phyloP scores from a whole-genome alignment of 2,113 vertebrate genomes.

The Gavia stellata region DNA sequence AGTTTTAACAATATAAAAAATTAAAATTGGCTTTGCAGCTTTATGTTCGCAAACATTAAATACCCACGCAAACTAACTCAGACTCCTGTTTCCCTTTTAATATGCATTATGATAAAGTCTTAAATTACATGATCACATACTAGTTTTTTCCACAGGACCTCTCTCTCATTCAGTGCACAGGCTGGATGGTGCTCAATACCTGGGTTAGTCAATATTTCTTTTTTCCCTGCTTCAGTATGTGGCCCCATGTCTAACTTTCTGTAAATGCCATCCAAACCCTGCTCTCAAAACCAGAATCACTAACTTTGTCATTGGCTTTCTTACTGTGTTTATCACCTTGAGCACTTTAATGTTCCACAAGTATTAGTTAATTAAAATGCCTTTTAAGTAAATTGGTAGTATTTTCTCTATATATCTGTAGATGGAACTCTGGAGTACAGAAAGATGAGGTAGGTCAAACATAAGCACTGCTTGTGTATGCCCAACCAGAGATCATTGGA shows the following conservation, averaged over 20 bases:
- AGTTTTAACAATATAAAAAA: not conserved
- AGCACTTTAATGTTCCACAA: not conserved
- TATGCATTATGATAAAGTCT: slow-evolving; percentile 2
- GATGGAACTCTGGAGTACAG: not conserved
- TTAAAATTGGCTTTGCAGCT: not conserved
- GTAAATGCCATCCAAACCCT: slow-evolving; percentile 9
- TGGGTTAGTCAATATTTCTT: slow-evolving; percentile 63
- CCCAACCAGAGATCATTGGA: not conserved
- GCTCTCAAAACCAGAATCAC: not conserved
- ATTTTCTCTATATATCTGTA: not conserved
- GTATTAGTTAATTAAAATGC: not conserved
- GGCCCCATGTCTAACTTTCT: slow-evolving; percentile 29
- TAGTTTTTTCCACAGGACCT: slow-evolving; percentile 56
- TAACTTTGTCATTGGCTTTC: slow-evolving; percentile 19
- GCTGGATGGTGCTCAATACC: slow-evolving; percentile 63
- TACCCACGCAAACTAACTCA: not conserved
- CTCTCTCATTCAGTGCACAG: slow-evolving; percentile 63
- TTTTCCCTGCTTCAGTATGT: slow-evolving; percentile 50
- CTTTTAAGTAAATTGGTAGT: not conserved
- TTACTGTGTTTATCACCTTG: not conserved
- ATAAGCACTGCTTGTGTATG: not conserved
- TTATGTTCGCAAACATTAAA: not conserved
- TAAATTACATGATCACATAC: slow-evolving; percentile 50
- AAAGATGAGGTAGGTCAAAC: not conserved
- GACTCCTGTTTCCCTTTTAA: not conserved